Evolutionary conservation across 2,888 invertebrate species (phyloP), one percentile per base, ranked within the genome.

Genomic region (Zeuzera pyrina): DNA sequence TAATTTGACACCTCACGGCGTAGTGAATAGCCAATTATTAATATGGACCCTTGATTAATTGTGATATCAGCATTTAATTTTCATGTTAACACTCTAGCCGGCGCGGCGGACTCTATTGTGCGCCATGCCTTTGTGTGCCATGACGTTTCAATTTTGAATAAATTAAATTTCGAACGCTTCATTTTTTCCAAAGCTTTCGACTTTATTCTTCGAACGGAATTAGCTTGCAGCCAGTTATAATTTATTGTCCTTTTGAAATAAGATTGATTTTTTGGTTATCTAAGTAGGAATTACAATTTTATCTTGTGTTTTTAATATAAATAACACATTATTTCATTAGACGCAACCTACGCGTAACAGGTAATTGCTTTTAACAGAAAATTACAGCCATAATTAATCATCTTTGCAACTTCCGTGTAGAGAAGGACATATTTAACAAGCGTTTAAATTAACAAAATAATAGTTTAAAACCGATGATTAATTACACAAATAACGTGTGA

Each of bases 41-140:
- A 79, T 79, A 79, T 79, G 70, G 76, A 60, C 69, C 67, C 74
- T 79, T 81, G 81, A 83, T 83, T 81, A 83, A 83, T 83, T 81
- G 77, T 83, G 79, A 81, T 83, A 83, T 83, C 81, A 83, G 79
- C 81, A 81, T 81, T 83, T 83, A 81, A 83, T 81, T 81, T 83
- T 77, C 81, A 69, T 79, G 81, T 81, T 83, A 83, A 79, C 81
- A 78, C 70, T 66, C 63, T 55, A 52, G 54, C 61, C 32, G 31
- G 28, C 64, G 62, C 59, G 64, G 57, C 53, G 54, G 45, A 57
- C 59, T 59, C 78, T 66, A 78, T 79, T 79, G 81, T 79, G 54
- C 47, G 51, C 62, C 59, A 59, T 61, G 65, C 74, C 72, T 78
- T 79, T 78, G 79, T 79, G 54, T 53, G 64, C 66, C 73, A 70